phyloP scores from a whole-genome alignment of 1,140 invertebrate species.

The Pachypeltis micranthus region DNA sequence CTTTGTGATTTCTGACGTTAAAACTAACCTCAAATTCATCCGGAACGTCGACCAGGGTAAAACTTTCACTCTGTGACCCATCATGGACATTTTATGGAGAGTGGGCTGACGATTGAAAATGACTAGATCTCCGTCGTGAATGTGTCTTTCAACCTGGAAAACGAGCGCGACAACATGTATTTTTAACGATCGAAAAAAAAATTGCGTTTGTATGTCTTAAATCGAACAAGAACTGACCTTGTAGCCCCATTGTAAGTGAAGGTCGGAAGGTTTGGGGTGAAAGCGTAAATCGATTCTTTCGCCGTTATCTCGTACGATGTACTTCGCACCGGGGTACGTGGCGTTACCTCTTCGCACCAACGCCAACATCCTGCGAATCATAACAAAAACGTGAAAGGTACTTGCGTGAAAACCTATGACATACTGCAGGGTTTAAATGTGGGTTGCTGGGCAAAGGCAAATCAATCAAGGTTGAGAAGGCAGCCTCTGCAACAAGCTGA shows the following conservation, averaged over 20 bases:
- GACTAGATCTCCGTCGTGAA: slow-evolving; percentile 94
- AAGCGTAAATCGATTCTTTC: slow-evolving; percentile 96
- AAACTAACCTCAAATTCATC: slow-evolving; percentile 60
- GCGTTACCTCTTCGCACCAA: slow-evolving; percentile 90
- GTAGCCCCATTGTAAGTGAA: slow-evolving; percentile 97
- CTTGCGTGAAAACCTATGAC: too few species aligned
- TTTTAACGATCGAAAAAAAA: not conserved
- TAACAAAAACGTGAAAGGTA: too few species aligned
- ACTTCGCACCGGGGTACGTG: slow-evolving; percentile 98
- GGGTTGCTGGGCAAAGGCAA: too few species aligned
- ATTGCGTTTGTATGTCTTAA: not conserved
- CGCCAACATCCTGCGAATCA: slow-evolving; percentile 82
- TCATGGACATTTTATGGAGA: slow-evolving; percentile 99
- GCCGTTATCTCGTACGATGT: slow-evolving; percentile 96
- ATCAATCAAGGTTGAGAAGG: too few species aligned
- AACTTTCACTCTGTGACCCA: slow-evolving; percentile 97
- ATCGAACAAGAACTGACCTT: slow-evolving; percentile 41
- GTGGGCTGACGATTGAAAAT: slow-evolving; percentile 99
- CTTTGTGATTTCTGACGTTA: too few species aligned
- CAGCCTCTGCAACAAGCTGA: too few species aligned
- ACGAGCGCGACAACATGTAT: slow-evolving; percentile 11
- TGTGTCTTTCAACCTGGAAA: slow-evolving; percentile 79
- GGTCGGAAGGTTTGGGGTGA: slow-evolving; percentile 95
- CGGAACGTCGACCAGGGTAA: slow-evolving; percentile 97
- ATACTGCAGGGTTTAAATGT: too few species aligned